Evolutionary conservation across 2,888 invertebrate species (phyloP), one percentile per base, ranked within the genome.

Genomic region (Apodemia hepburni): DNA sequence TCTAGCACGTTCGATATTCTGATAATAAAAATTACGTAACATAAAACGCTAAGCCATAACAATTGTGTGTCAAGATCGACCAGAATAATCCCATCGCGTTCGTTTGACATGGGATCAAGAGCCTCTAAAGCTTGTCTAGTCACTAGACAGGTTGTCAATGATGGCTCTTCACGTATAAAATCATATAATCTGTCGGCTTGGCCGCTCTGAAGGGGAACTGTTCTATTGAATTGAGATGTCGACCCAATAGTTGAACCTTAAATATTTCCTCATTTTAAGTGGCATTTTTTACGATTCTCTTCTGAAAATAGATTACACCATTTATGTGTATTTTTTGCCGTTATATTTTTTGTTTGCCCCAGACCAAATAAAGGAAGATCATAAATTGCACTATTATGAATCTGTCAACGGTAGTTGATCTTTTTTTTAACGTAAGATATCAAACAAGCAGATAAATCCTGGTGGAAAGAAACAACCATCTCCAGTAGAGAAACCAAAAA

Each of bases 71-170:
- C 15, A 47, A 35, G 42, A 47, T 60, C 45, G 27, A 42, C 54
- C 27, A 54, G 54, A 54, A 54, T 54, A 54, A 54, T 29, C 54
- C 54, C 54, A 27, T 54, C 54, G 42, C 22, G 59, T 61, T 42
- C 60, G 66, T 63, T 60, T 64, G 62, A 63, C 66, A 60, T 57
- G 42, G 61, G 67, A 64, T 67, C 67, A 66, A 67, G 62, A 45
- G 58, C 18, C 59, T 42, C 63, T 63, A 63, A 59, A 67, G 60
- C 67, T 62, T 60, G 47, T 59, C 61, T 60, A 61, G 61, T 63
- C 61, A 61, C 66, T 49, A 63, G 67, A 66, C 67, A 66, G 64
- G 47, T 54, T 63, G 67, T 68, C 62, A 63, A 61, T 66, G 59
- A 60, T 60, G 63, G 51, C 60, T 64, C 42, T 59, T 61, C 49